Evolutionary conservation across 2,888 invertebrate species (phyloP).

Genomic region (Acleris cristana): DNA sequence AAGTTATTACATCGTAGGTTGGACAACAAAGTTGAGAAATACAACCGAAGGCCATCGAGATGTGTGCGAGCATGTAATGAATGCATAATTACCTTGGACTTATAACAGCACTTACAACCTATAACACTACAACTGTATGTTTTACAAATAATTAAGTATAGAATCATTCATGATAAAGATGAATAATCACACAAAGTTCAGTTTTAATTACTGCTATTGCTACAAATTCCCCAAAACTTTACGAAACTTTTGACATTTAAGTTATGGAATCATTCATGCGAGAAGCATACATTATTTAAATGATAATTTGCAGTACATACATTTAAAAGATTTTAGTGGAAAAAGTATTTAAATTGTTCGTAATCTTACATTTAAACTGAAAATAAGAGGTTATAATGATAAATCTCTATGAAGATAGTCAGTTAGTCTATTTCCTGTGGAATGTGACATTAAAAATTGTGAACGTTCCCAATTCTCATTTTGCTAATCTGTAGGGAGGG

Average conservation of each 20-base stretch:
- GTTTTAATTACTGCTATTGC: constrained; percentile 10
- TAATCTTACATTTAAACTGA: too few species aligned
- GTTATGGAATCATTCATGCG: constrained; percentile 17
- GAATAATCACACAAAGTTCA: constrained; percentile 3
- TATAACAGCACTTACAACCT: constrained; percentile 19
- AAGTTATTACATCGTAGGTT: constrained; percentile 64
- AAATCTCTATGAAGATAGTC: too few species aligned
- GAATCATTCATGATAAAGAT: constrained; percentile 20
- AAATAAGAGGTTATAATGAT: too few species aligned
- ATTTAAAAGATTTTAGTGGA: too few species aligned
- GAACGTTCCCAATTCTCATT: neutral
- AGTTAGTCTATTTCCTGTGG: too few species aligned
- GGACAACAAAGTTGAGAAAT: constrained; percentile 73
- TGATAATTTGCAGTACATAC: too few species aligned
- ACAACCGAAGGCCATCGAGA: constrained; percentile 74
- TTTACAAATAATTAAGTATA: constrained; percentile 16
- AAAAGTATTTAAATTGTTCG: too few species aligned
- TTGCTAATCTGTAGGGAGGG: neutral
- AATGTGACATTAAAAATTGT: neutral
- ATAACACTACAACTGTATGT: constrained; percentile 11
- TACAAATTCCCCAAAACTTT: constrained; percentile 35
- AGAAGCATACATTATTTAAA: constrained; percentile 5
- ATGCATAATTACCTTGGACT: constrained; percentile 37
- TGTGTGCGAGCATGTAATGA: constrained; percentile 35
- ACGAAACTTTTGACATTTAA: constrained; percentile 38